Evolutionary conservation across 2,888 invertebrate genomes (phyloP).

Genomic region (Leptura quadrifasciata): DNA sequence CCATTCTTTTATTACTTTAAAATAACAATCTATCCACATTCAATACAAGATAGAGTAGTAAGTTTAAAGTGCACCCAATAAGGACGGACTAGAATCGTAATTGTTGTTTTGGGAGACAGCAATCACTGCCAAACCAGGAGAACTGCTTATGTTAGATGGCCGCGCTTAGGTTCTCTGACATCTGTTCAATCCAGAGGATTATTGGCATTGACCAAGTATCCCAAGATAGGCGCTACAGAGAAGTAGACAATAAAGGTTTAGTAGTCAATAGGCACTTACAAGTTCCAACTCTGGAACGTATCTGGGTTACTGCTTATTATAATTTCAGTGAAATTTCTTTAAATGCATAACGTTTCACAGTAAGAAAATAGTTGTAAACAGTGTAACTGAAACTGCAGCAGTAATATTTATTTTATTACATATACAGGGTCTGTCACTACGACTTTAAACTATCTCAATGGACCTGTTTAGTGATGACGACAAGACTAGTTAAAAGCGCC

Average conservation of each 20-base stretch:
- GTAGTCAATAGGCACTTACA: constrained; percentile 2
- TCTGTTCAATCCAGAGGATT: constrained; percentile 3
- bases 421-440: too few relatives aligned
- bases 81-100: constrained; percentile 3
- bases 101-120: constrained; percentile 10
- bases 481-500: too few relatives aligned
- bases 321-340: too few relatives aligned
- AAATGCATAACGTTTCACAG: too few relatives aligned
- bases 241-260: neutral
- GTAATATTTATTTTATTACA: too few relatives aligned
- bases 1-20: too few relatives aligned
- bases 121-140: constrained; percentile 1
- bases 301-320: too few relatives aligned
- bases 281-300: neutral
- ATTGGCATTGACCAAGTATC: constrained; percentile 16
- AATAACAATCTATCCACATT: neutral
- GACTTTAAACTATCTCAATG: too few relatives aligned
- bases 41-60: neutral
- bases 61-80: neutral
- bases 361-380: too few relatives aligned
- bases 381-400: too few relatives aligned
- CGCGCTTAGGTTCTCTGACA: neutral
- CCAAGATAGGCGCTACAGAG: neutral
- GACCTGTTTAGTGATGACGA: too few relatives aligned
- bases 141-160: neutral